A percentile compares a stretch with the other conserved stretches of the same genome.
These are phyloP conservation scores for Erebia epiphron DNA, from an alignment of 2,888 invertebrate species.

Conservation along the genomic window DNA sequence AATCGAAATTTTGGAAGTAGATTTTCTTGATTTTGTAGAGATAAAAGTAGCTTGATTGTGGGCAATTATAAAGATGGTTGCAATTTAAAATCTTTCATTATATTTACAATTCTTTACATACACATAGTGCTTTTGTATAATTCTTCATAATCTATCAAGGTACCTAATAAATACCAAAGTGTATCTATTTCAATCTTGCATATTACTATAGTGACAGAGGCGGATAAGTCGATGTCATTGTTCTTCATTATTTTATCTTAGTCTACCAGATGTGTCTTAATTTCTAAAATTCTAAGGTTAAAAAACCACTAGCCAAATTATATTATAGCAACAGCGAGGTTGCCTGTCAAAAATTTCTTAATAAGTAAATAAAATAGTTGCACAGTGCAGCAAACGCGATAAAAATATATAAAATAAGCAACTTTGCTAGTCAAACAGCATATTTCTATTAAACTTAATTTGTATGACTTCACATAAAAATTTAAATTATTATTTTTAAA, in stretches of 20 bases:
- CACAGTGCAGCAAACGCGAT: constrained; percentile 2
- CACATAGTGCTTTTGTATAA: constrained; percentile 23
- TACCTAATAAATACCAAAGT: background rate
- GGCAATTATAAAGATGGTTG: background rate
- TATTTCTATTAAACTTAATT: background rate
- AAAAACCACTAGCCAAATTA: background rate
- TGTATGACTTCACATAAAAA: background rate
- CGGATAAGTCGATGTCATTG: constrained; percentile 42
- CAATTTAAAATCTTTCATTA: constrained; percentile 12
- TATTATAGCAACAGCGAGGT: background rate
- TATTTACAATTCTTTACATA: constrained; percentile 31
- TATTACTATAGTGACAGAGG: constrained; percentile 34
- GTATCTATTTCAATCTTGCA: constrained; percentile 16
- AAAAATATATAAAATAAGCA: constrained; percentile 10
- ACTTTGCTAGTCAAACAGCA: background rate
- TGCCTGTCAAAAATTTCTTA: background rate
- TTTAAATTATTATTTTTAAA: background rate
- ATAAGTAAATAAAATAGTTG: background rate
- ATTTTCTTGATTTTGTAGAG: too few relatives aligned
- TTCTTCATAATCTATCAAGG: background rate
- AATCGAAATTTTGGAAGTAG: too few relatives aligned
- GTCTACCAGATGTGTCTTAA: constrained; percentile 33
- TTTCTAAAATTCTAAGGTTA: constrained; percentile 18
- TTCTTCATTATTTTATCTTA: constrained; percentile 32
- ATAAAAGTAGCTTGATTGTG: background rate